Base-by-base conservation (phyloP, 2,113 vertebrate species). In the Oxygymnocypris stewartii region DNA sequence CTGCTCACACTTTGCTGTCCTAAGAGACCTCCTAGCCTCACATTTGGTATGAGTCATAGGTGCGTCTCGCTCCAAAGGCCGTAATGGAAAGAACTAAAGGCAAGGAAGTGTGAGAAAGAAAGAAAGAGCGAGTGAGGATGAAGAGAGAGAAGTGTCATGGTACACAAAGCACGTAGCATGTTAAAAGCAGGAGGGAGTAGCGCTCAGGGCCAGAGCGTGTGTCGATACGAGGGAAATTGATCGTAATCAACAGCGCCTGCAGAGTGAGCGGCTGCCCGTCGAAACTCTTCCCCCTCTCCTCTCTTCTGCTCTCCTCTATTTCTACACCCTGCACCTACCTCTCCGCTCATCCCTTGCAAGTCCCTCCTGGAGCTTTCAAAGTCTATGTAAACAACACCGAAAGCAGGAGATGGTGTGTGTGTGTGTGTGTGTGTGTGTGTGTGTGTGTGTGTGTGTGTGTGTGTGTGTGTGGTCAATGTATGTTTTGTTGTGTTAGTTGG, bases 171-270 rank as follows among this genome's bases (percentile, higher is more conserved):
- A 94, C 92, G 93, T 93, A 94, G 88, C 94, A 93, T 92, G 93
- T 91, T 93, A 94, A 94, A 91, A 90, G 94, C 92, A 92, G 92
- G 90, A 90, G 93, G 88, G 93, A 92, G 91, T 89, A 93, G 92
- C 92, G 94, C 94, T 95, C 91, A 93, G 94, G 94, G 94, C 92
- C 92, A 91, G 92, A 89, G 92, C 93, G 92, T 92, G 93, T 92
- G 94, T 95, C 94, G 91, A 95, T 95, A 95, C 88, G 90, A 89
- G 90, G 93, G 94, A 95, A 95, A 94, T 95, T 94, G 95, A 95
- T 95, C 93, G 94, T 94, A 94, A 95, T 95, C 94, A 95, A 93
- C 92, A 93, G 94, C 93, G 93, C 94, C 87, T 94, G 93, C 93
- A 92, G 93, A 94, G 93, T 90, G 44, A 93, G 82, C 74, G 54